phyloP scores from a whole-genome alignment of 2,113 vertebrate genomes.

The Muntiacus muntjak region DNA sequence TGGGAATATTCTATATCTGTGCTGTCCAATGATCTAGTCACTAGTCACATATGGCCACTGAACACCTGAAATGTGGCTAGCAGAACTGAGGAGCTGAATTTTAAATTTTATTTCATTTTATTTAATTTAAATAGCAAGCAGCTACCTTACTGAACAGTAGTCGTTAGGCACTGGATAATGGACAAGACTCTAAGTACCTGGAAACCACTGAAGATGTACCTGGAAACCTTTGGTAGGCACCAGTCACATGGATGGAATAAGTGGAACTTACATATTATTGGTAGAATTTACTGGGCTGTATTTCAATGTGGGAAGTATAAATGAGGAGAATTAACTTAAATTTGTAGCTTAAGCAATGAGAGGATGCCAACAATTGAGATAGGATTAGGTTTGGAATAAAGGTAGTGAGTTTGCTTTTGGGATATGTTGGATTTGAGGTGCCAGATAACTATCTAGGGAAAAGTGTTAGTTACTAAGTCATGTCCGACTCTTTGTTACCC shows the following conservation, averaged over 20 bases:
- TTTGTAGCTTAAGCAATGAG: not conserved
- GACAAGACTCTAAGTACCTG: not conserved
- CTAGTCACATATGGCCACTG: not conserved
- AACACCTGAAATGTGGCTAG: not conserved
- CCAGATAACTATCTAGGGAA: not conserved
- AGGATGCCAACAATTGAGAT: not conserved
- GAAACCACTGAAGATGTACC: not conserved
- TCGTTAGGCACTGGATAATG: not conserved
- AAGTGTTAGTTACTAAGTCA: not conserved
- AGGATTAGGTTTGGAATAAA: not conserved
- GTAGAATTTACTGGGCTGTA: not conserved
- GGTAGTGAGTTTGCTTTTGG: not conserved
- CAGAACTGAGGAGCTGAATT: not conserved
- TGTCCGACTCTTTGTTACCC: not conserved
- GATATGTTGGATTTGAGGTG: not conserved
- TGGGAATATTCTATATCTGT: not conserved
- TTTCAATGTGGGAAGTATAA: not conserved
- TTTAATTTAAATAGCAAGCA: not conserved
- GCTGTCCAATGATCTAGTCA: not conserved
- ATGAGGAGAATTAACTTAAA: not conserved
- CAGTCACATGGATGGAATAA: not conserved
- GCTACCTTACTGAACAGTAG: not conserved
- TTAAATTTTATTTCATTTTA: conserved; percentile 6
- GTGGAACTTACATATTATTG: not conserved
- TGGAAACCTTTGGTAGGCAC: not conserved